Evolutionary conservation across 2,797 vertebrate species (phyloP).

Genomic region (Columba guinea): DNA sequence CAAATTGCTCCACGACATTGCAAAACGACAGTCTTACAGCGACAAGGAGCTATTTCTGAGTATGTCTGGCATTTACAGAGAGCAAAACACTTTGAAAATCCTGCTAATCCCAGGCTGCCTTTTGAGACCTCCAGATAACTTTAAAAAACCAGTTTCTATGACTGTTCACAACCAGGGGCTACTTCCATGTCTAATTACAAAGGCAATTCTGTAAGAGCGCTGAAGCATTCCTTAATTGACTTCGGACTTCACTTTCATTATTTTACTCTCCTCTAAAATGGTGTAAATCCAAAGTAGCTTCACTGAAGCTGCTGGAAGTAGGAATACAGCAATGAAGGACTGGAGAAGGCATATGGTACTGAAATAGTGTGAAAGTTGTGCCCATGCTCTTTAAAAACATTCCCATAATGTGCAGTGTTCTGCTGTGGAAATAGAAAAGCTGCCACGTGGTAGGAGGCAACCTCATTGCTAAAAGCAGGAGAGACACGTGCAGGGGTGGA

Average conservation of each 20-base stretch:
- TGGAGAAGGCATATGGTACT: not conserved
- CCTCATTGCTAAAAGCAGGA: not conserved
- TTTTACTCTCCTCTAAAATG: not conserved
- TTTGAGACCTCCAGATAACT: not conserved
- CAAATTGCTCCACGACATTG: not conserved
- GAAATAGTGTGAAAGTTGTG: not conserved
- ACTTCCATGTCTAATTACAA: not conserved
- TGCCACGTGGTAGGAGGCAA: not conserved
- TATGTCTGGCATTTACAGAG: not conserved
- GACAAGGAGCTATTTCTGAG: not conserved
- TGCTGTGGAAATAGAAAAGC: not conserved
- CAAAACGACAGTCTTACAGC: not conserved
- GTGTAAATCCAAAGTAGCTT: not conserved
- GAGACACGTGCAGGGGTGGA: not conserved
- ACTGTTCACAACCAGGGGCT: not conserved
- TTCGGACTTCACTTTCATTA: not conserved
- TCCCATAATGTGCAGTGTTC: not conserved
- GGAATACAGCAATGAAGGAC: not conserved
- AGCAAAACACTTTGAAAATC: not conserved
- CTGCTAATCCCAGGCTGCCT: not conserved
- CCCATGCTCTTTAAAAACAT: not conserved
- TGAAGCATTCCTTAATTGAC: not conserved
- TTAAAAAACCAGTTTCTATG: not conserved
- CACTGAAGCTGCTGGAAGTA: not conserved
- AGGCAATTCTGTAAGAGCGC: not conserved